phyloP scores from a whole-genome alignment of 2,113 vertebrate species.

The Serinus canaria region DNA sequence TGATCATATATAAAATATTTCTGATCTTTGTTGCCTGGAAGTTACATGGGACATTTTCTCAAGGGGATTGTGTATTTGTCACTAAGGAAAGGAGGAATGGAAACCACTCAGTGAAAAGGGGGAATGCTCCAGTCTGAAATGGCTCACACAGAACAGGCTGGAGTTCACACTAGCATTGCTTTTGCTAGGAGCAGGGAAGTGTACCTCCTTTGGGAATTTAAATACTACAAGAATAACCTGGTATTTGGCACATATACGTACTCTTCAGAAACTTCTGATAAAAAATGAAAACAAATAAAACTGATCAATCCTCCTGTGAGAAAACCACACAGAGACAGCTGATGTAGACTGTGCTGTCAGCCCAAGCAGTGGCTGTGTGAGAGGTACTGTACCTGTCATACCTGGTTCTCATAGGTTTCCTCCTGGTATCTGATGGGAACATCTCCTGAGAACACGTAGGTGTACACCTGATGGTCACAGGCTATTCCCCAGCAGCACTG shows the following conservation, averaged over 20 bases:
- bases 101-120: neutral
- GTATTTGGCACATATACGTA: neutral
- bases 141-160: neutral
- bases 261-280: neutral
- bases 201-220: neutral
- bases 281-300: neutral
- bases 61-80: neutral
- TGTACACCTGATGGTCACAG: conserved; percentile 89
- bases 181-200: neutral
- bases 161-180: neutral
- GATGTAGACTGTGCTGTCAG: neutral
- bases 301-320: neutral
- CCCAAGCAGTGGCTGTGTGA: neutral
- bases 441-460: conserved; percentile 86
- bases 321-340: neutral
- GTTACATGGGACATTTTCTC: neutral
- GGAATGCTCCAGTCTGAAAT: neutral
- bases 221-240: neutral
- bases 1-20: neutral
- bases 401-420: conserved; percentile 96
- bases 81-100: neutral
- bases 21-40: neutral
- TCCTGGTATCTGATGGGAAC: conserved; percentile 89
- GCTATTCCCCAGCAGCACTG: conserved; percentile 96
- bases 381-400: neutral